phyloP scores from a whole-genome alignment of 2,888 invertebrate genomes.

The Luffia ferchaultella region DNA sequence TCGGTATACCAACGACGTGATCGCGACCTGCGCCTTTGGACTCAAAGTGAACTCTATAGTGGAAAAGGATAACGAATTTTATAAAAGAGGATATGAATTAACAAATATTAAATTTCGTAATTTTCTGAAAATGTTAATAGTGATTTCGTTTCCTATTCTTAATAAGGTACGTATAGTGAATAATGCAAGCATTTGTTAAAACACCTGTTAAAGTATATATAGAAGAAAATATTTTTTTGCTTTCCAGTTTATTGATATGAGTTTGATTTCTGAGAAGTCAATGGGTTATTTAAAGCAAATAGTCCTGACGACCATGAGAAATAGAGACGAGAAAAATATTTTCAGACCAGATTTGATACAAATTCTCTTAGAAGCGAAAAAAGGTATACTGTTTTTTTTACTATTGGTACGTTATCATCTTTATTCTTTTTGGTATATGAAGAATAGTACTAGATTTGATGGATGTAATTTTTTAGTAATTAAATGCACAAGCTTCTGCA shows the following conservation, averaged over 20 bases:
- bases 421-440: no score
- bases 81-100: constrained; percentile 47
- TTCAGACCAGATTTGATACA: constrained; percentile 62
- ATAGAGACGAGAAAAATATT: constrained; percentile 34
- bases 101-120: constrained; percentile 28
- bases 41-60: constrained; percentile 59
- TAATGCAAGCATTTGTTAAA: not conserved
- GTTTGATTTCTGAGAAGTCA: constrained; percentile 12
- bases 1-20: constrained; percentile 59
- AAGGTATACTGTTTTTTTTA: constrained; percentile 25
- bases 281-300: constrained; percentile 33
- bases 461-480: not conserved
- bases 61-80: constrained; percentile 61
- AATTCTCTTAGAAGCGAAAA: constrained; percentile 59
- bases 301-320: constrained; percentile 37
- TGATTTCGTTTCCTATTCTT: not conserved
- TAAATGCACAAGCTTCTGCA: not conserved
- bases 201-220: not conserved
- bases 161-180: constrained; percentile 1
- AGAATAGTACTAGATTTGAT: not conserved
- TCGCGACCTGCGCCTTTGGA: constrained; percentile 60
- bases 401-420: not conserved
- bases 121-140: constrained; percentile 2
- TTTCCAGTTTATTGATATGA: constrained; percentile 1
- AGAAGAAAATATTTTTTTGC: not conserved